phyloP scores from a whole-genome alignment of 2,113 vertebrate genomes.

The Lynx canadensis region DNA sequence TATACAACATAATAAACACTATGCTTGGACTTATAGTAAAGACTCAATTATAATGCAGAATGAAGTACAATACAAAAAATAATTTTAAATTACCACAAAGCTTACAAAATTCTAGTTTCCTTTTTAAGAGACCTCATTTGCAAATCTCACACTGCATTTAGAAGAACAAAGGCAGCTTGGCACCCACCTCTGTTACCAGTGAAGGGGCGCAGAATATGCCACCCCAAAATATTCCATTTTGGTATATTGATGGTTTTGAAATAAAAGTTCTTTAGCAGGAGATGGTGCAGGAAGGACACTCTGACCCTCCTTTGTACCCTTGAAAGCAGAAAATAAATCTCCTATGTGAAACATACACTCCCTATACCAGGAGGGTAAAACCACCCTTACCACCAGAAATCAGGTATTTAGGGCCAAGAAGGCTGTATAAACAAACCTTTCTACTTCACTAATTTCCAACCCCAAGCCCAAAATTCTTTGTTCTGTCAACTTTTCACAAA shows the following conservation, averaged over 20 bases:
- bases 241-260: neutral
- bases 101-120: neutral
- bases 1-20: neutral
- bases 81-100: neutral
- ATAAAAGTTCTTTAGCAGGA: neutral
- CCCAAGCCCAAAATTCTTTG: neutral
- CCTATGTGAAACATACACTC: neutral
- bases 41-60: neutral
- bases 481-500: neutral
- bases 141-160: neutral
- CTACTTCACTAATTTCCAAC: neutral
- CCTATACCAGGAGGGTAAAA: neutral
- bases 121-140: neutral
- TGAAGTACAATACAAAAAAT: neutral
- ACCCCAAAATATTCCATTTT: neutral
- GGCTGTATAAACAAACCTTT: neutral
- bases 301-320: neutral
- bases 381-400: neutral
- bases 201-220: neutral
- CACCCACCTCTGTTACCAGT: accelerated
- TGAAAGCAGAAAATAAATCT: neutral
- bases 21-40: neutral
- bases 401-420: neutral
- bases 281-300: neutral
- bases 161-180: neutral